phyloP scores from a whole-genome alignment of 2,797 vertebrate genomes.

The Heterohyrax brucei region DNA sequence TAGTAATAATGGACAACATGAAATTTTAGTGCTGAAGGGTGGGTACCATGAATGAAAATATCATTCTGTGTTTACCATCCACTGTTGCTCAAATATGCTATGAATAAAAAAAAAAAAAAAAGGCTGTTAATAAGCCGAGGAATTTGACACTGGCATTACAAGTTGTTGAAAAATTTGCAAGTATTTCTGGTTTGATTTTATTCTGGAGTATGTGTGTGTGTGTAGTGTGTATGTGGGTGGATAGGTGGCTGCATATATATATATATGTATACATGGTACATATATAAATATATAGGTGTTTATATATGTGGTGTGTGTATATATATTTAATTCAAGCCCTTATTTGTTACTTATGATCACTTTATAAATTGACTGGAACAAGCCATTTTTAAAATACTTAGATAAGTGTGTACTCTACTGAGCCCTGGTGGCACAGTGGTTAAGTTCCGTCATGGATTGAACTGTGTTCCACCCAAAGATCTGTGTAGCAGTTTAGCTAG shows the following conservation, averaged over 20 bases:
- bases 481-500: too few species aligned
- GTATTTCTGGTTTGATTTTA: constrained; percentile 16
- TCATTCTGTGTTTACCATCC: neutral
- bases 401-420: neutral
- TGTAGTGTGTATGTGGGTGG: too few species aligned
- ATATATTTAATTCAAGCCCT: neutral
- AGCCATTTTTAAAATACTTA: constrained; percentile 33
- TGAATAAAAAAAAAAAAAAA: neutral
- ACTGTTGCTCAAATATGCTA: neutral
- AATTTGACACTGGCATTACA: neutral
- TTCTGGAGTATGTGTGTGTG: neutral
- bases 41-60: neutral
- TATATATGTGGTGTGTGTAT: too few species aligned
- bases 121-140: neutral
- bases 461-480: too few species aligned
- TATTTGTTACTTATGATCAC: neutral
- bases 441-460: too few species aligned
- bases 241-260: too few species aligned
- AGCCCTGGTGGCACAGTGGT: too few species aligned
- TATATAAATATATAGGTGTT: too few species aligned
- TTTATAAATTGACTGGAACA: constrained; percentile 28
- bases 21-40: neutral
- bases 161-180: constrained; percentile 44
- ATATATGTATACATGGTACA: too few species aligned
- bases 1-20: neutral